Base-by-base conservation (phyloP, 2,888 invertebrate genomes). In the Aquatica leii region DNA sequence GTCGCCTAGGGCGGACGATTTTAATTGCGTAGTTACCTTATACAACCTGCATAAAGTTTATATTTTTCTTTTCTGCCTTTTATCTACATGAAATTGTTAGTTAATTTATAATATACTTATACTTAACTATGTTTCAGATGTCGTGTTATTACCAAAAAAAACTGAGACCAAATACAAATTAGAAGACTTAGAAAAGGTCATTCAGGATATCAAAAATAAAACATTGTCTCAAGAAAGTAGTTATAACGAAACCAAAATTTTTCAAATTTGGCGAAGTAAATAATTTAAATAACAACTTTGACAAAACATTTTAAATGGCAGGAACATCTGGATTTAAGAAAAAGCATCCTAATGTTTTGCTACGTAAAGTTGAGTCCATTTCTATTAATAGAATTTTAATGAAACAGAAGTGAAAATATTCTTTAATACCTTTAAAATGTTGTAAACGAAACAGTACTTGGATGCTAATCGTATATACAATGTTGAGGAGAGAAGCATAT, bases 401-500 rank as follows among this genome's bases (percentile, higher is more conserved):
- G 59, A 59, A 62, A 64, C 61, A 1, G 67, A 68, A 58, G 66
- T 69, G 18, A 60, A 69, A 50, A 21, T 68, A 9, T 71, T 71
- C 49, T 69, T 49, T 41, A 41, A 71, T 1, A 59, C 66, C 40
- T 53, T 67, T 40, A 52, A 62, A 65, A 48, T 34, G 5, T 4
- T 63, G 17, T 52, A 62, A 63, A 34, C 15, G 40, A 65, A 67
- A 62, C 43, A 67, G 20, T 37, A 69, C 2, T 59, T 67, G 43
- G 20, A 68, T 49, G 55, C 57, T 57, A 20, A 68, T 65, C 31
- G 55, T 6, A 70, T 67, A 8, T 68, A 24, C 20, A 73, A 74
- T 62, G 66, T 74, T 8, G 71, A 75, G 48, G 71, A 74, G 46
- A 72, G 71, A 14, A 71, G 72, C 41, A 72, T 73, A 18, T 65